Evolutionary conservation across 2,888 invertebrate species (phyloP).

Genomic region (Artemia sinica): DNA sequence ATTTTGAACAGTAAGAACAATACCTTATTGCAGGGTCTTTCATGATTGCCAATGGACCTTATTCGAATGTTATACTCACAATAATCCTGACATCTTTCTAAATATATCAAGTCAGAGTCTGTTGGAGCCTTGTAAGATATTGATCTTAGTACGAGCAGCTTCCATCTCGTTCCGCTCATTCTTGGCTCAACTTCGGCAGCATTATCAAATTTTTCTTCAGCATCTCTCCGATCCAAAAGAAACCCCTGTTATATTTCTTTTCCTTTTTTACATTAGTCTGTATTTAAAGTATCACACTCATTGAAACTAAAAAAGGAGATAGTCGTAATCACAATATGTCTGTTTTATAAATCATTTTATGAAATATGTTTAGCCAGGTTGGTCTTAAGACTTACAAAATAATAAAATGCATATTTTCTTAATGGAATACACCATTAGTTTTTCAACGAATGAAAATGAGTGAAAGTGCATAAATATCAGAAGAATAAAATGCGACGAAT

Average conservation of each 20-base stretch:
- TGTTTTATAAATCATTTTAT: too few species aligned
- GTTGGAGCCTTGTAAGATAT: constrained; percentile 29
- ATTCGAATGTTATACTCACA: constrained; percentile 29
- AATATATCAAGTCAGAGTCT: constrained; percentile 32
- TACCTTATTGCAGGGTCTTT: constrained; percentile 33
- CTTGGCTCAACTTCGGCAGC: constrained; percentile 34
- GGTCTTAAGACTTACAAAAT: too few species aligned
- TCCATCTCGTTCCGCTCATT: constrained; percentile 27
- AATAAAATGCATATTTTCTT: too few species aligned
- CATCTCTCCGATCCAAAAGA: constrained; percentile 31
- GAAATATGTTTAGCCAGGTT: too few species aligned
- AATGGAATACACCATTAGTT: too few species aligned
- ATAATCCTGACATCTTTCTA: constrained; percentile 31
- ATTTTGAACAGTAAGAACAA: too few species aligned
- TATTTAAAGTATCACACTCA: background rate
- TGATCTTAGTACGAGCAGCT: constrained; percentile 28
- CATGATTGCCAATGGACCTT: constrained; percentile 35
- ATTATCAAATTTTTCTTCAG: constrained; percentile 36
- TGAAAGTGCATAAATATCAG: too few species aligned
- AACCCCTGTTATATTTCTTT: too few species aligned
- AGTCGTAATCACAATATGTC: background rate
- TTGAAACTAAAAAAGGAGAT: background rate
- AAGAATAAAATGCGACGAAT: too few species aligned
- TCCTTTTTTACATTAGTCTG: background rate
- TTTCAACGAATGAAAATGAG: too few species aligned